Evolutionary conservation across 2,797 vertebrate species (phyloP), one percentile per base, ranked within the genome.

Genomic region (Hemitrygon akajei): DNA sequence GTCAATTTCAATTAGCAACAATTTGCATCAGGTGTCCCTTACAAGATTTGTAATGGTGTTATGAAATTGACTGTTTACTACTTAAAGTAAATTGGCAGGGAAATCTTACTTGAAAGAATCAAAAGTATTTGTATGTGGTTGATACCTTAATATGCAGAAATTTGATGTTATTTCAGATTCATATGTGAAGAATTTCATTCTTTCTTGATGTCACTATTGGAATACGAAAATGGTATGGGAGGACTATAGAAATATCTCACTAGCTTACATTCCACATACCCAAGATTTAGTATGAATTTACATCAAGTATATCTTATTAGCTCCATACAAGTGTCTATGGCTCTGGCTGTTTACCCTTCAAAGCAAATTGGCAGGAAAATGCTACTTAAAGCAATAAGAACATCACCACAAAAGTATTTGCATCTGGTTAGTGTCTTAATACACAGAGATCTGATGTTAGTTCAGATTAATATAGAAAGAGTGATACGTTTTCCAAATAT

Each of bases 371-470:
- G 86, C n/a, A 89, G 60, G n/a, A 20, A 37, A 89, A 69, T 89
- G 60, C 63, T 89, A 34, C 86, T 89, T 66, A 69, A 89, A 89
- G 60, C 89, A 69, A 66, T 58, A 63, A 22, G 66, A 89, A n/a
- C 47, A 37, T 89, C 86, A 89, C 9, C 69, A n/a, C 63, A 89
- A 34, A 89, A 89, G 18, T 5, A 89, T 89, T 89, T 89, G n/a
- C n/a, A 89, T 69, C 86, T 89, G 86, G 86, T 69, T 89, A 69
- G 60, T 69, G 18, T 89, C 86, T 63, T 69, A 66, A 69, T 66
- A 89, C n/a, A 34, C n/a, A 37, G 86, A 69, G 20, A 63, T 89
- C 34, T 89, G 86, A 89, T 69, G n/a, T 66, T 18, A 69, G 7
- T 69, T 37, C 63, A 69, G 60, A 69, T 89, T 69, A 89, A 63